Conservation (phyloP, 1,140 invertebrate species). For the Melipona quadrifasciata region DNA sequence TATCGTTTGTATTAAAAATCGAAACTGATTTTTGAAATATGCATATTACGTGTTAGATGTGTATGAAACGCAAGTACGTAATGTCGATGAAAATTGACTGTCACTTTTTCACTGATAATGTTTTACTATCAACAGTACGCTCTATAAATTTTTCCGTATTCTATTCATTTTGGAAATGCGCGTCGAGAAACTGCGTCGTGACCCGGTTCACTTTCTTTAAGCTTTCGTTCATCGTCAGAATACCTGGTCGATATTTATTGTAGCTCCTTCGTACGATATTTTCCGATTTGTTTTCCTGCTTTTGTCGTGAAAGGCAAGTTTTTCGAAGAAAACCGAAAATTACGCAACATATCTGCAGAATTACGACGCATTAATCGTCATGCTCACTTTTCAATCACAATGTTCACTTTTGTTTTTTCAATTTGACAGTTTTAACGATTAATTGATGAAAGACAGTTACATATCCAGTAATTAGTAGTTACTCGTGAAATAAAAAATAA, state of each 20-base stretch:
- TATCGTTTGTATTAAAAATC: not conserved
- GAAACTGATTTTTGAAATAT: not conserved
- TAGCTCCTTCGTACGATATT: conserved; percentile 16
- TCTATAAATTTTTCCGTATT: not conserved
- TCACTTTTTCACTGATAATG: not conserved
- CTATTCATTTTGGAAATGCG: conserved; percentile 24
- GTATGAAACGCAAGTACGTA: not conserved
- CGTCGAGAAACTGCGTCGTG: conserved; percentile 49
- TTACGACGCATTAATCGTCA: not conserved
- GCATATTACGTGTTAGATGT: too few species aligned
- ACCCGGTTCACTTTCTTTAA: conserved; percentile 60
- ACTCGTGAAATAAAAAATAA: not conserved
- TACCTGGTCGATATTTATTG: conserved; percentile 59
- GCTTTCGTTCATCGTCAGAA: conserved; percentile 40
- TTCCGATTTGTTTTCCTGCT: not conserved
- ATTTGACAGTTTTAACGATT: not conserved
- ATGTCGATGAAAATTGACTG: not conserved
- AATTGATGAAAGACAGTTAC: too few species aligned
- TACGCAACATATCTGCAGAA: not conserved
- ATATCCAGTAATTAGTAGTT: too few species aligned
- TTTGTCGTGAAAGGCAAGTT: not conserved
- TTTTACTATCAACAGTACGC: not conserved
- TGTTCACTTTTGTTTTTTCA: not conserved
- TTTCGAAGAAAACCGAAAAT: not conserved
- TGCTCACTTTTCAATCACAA: not conserved